A percentile compares a stretch with the other conserved stretches of the same genome.
phyloP scores from a whole-genome alignment of 2,113 vertebrate genomes.

The Muntiacus muntjak region DNA sequence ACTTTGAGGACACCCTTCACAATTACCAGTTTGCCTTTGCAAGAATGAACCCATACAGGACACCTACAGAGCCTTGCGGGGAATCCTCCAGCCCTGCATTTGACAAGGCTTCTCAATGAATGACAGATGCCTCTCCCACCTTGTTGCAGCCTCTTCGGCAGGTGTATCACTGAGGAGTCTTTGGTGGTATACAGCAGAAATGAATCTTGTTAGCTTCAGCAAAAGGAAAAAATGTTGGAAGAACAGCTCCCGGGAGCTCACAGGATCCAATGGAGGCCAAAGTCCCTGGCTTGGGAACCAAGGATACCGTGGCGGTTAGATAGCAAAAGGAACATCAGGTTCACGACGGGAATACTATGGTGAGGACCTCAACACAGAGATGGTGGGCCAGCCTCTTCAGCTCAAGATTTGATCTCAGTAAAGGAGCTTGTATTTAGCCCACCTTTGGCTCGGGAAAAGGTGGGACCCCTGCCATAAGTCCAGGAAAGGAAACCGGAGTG shows the following conservation, averaged over 20 bases:
- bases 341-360: rapidly evolving
- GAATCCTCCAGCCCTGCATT: not conserved
- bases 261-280: not conserved
- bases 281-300: not conserved
- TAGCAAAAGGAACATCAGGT: not conserved
- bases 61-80: not conserved
- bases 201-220: not conserved
- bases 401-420: not conserved
- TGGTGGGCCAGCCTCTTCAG: not conserved
- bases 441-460: not conserved
- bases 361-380: not conserved
- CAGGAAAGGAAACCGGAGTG: not conserved
- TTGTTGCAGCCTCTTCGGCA: not conserved
- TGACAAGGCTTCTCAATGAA: not conserved
- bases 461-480: not conserved
- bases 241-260: not conserved
- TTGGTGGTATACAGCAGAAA: not conserved
- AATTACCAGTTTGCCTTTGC: not conserved
- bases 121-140: not conserved
- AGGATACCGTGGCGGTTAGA: not conserved
- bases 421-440: not conserved
- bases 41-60: not conserved
- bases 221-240: not conserved
- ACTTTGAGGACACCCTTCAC: not conserved
- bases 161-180: not conserved